These are phyloP conservation scores for Catocala nupta DNA, from an alignment of 2,888 invertebrate species.

Conservation along the genomic window DNA sequence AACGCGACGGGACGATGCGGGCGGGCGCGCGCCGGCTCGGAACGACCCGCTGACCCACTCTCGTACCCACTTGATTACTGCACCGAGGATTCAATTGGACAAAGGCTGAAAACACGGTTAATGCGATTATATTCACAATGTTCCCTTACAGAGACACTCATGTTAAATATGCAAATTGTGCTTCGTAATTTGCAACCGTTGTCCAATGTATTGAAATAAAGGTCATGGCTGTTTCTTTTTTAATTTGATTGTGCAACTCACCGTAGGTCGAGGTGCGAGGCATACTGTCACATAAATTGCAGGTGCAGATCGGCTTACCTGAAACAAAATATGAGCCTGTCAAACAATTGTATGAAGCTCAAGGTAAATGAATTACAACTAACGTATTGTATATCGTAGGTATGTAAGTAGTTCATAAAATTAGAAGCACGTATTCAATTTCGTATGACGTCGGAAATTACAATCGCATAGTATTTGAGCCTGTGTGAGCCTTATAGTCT, in stretches of 20 bases:
- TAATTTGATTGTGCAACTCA: conserved; percentile 62
- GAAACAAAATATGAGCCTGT: conserved; percentile 60
- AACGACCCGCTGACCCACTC: conserved; percentile 82
- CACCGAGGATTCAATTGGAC: conserved; percentile 78
- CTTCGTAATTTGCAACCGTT: conserved; percentile 49
- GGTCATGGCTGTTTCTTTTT: conserved; percentile 52
- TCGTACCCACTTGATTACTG: conserved; percentile 74
- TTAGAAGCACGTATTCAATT: conserved; percentile 49
- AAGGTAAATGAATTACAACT: conserved; percentile 19
- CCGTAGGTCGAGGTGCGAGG: conserved; percentile 65
- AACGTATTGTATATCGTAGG: not conserved
- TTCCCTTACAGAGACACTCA: conserved; percentile 50
- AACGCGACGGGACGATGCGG: conserved; percentile 56
- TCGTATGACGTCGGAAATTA: conserved; percentile 37
- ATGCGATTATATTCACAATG: conserved; percentile 70
- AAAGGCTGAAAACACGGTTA: conserved; percentile 78
- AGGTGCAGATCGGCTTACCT: conserved; percentile 78
- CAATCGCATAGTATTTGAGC: conserved; percentile 26
- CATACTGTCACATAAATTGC: conserved; percentile 70
- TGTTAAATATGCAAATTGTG: conserved; percentile 57
- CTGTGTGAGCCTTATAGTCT: conserved; percentile 32
- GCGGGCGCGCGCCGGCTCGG: conserved; percentile 59
- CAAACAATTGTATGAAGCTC: conserved; percentile 27
- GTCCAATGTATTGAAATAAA: conserved; percentile 48
- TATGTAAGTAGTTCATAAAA: conserved; percentile 30